Conservation (phyloP, 53 echinoderm and acorn worm species). For the Patiria pectinifera region DNA sequence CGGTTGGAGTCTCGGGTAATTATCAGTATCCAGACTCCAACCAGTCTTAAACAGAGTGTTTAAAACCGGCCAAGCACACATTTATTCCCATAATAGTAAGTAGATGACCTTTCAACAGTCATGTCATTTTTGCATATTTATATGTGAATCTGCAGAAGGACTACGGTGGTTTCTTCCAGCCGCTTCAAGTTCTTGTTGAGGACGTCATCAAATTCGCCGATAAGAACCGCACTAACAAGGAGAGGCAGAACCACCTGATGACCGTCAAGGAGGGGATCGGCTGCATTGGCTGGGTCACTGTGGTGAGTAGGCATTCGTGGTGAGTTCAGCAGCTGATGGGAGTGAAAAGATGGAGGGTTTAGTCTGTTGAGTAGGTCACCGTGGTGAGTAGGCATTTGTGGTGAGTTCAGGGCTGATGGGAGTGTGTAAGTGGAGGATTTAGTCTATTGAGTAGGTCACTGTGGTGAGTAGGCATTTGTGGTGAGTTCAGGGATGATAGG, state of each 20-base stretch:
- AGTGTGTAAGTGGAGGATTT: no score
- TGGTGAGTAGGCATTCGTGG: slow-evolving; percentile 67
- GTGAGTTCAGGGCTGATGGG: no score
- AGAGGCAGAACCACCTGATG: slow-evolving; percentile 79
- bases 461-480: no score
- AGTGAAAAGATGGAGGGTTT: not conserved
- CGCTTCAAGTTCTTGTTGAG: not conserved
- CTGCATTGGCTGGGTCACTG: slow-evolving; percentile 89
- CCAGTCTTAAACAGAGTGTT: no score
- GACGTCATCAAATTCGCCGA: slow-evolving; percentile 68
- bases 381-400: not conserved
- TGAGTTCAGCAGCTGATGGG: not conserved
- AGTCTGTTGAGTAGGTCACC: not conserved
- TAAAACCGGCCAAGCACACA: no score
- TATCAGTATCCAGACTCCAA: no score
- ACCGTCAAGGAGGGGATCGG: slow-evolving; percentile 80
- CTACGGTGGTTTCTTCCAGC: slow-evolving; percentile 18
- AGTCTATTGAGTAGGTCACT: no score
- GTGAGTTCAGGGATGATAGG: no score
- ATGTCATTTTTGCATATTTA: not conserved
- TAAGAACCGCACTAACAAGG: slow-evolving; percentile 58
- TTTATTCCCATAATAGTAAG: no score
- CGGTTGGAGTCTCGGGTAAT: no score
- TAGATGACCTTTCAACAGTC: no score
- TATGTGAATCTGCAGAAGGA: slow-evolving; percentile 35